Evolutionary conservation across 2,888 invertebrate genomes (phyloP).

Genomic region (Drosophila infuscata): DNA sequence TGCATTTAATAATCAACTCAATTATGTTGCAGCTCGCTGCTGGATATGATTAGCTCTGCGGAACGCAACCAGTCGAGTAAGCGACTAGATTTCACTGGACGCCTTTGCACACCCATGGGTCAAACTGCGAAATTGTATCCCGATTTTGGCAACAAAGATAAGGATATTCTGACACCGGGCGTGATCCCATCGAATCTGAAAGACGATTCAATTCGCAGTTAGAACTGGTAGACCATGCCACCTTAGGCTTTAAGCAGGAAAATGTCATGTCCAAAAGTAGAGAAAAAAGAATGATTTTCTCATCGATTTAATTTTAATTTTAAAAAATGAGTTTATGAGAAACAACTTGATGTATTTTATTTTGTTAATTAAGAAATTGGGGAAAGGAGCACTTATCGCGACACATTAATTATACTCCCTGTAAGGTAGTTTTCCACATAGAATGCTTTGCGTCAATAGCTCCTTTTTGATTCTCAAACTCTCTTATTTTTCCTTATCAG

Average conservation of each 20-base stretch:
- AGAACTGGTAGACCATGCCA: background rate
- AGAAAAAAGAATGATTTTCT: background rate
- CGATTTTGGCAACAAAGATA: constrained; percentile 86
- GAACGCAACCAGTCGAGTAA: constrained; percentile 86
- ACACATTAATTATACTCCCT: too few relatives aligned
- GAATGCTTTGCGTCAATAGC: constrained; percentile 1
- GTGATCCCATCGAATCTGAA: constrained; percentile 58
- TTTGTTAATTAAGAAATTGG: background rate
- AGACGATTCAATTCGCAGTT: constrained; percentile 72
- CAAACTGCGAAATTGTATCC: constrained; percentile 90
- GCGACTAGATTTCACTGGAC: constrained; percentile 87
- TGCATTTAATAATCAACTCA: background rate
- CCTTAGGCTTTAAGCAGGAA: background rate
- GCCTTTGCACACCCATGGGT: constrained; percentile 88
- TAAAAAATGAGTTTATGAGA: background rate
- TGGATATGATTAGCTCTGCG: constrained; percentile 86
- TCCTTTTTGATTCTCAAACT: background rate
- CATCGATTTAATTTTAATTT: background rate
- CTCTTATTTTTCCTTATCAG: constrained; percentile 1
- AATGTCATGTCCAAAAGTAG: background rate
- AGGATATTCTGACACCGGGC: constrained; percentile 50
- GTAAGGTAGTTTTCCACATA: background rate
- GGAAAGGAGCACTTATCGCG: background rate
- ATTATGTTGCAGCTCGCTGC: constrained; percentile 84
- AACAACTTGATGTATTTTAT: background rate